These are phyloP conservation scores for Eupithecia subfuscata DNA, from an alignment of 2,888 invertebrate species.

Conservation along the genomic window DNA sequence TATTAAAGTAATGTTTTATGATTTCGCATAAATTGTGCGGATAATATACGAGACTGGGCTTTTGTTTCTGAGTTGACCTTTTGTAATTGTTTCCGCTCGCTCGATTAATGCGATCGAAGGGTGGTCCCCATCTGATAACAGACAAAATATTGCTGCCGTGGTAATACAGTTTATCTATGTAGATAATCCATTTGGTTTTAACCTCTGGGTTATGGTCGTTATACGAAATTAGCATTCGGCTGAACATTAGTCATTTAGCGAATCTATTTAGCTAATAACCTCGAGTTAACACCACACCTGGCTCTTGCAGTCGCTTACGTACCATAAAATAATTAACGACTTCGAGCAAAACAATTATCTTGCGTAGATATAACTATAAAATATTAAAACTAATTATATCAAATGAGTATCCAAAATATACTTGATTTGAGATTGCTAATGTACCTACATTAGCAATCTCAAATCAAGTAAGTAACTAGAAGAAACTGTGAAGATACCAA, in stretches of 20 bases:
- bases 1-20: conserved; percentile 28
- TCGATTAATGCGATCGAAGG: conserved; percentile 68
- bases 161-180: conserved; percentile 9
- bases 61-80: conserved; percentile 60
- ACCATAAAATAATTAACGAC: background rate
- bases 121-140: conserved; percentile 53
- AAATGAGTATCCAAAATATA: background rate
- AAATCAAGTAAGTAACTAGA: background rate
- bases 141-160: conserved; percentile 12
- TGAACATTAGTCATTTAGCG: conserved; percentile 13
- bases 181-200: conserved; percentile 10
- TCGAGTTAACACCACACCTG: background rate
- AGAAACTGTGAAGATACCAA: background rate
- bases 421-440: background rate
- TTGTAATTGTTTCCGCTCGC: conserved; percentile 65
- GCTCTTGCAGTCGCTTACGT: background rate
- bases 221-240: conserved; percentile 2
- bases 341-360: background rate
- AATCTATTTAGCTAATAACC: background rate
- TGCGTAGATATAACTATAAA: background rate
- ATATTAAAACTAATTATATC: background rate
- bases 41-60: conserved; percentile 38
- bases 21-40: conserved; percentile 22
- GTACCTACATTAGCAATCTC: too few species aligned
- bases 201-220: conserved; percentile 8